These are phyloP conservation scores for Raphicerus campestris DNA, from an alignment of 2,113 vertebrate genomes.

Conservation along the genomic window DNA sequence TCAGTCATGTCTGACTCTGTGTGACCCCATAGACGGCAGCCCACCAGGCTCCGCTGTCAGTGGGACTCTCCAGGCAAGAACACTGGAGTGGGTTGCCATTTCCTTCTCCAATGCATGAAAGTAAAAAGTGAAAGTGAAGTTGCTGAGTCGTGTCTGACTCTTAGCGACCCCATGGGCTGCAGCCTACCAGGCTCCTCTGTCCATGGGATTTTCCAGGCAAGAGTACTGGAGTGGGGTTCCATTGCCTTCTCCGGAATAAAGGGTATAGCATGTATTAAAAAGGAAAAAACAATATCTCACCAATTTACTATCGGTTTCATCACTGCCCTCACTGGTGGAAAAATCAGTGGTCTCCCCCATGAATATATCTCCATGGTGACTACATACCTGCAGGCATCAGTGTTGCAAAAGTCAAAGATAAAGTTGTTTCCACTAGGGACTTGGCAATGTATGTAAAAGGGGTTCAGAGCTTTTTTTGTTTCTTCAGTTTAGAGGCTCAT, in stretches of 20 bases:
- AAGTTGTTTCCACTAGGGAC: background rate
- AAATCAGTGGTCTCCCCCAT: rapidly evolving
- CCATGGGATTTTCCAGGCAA: background rate
- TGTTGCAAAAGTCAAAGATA: background rate
- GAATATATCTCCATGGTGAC: background rate
- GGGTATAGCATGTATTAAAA: background rate
- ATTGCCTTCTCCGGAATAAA: background rate
- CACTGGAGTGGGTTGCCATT: background rate
- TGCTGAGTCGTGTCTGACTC: rapidly evolving
- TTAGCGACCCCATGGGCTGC: background rate
- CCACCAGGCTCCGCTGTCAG: background rate
- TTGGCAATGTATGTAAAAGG: background rate
- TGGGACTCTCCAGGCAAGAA: too few relatives aligned
- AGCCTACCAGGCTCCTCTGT: background rate
- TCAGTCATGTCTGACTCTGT: background rate
- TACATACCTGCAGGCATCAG: rapidly evolving
- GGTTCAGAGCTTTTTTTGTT: background rate
- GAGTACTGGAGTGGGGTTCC: background rate
- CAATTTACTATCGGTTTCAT: background rate
- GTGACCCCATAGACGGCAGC: background rate
- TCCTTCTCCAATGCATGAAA: background rate
- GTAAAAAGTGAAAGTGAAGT: too few relatives aligned
- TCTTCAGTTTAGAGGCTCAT: background rate
- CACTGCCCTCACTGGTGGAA: background rate
- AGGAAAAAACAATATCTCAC: background rate